Conservation (phyloP, 92 coral and sea anemone genomes). For the Virgularia gustaviana region DNA sequence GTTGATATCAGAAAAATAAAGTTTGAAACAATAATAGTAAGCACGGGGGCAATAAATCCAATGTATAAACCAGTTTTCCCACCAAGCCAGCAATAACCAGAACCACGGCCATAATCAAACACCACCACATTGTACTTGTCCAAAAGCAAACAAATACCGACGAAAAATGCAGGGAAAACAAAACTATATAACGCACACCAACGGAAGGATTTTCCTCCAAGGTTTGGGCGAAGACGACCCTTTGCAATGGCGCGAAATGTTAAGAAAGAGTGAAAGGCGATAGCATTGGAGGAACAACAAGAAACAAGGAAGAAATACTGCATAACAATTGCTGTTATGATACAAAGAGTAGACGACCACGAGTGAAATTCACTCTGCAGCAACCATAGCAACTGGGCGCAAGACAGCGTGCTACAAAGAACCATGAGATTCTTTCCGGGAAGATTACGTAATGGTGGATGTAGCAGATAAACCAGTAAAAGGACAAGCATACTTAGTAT, state of each 20-base stretch:
- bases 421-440: conserved; percentile 4
- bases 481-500: not conserved
- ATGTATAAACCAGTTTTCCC: not conserved
- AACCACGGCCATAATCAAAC: not conserved
- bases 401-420: not conserved
- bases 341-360: not conserved
- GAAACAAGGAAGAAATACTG: not conserved
- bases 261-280: not conserved
- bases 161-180: not conserved
- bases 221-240: not conserved
- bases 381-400: not conserved
- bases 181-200: not conserved
- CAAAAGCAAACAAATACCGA: not conserved
- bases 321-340: not conserved
- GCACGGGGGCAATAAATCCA: no score
- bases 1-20: no score
- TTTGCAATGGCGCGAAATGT: not conserved
- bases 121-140: not conserved
- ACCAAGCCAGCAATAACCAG: not conserved
- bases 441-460: not conserved
- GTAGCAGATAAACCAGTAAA: not conserved
- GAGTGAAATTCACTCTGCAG: not conserved
- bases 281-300: not conserved
- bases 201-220: not conserved
- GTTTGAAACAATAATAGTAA: no score